Percentiles rank a stretch among this genome's conserved stretches.
phyloP scores from a whole-genome alignment of 2,113 vertebrate species.

The Catharus bicknelli region DNA sequence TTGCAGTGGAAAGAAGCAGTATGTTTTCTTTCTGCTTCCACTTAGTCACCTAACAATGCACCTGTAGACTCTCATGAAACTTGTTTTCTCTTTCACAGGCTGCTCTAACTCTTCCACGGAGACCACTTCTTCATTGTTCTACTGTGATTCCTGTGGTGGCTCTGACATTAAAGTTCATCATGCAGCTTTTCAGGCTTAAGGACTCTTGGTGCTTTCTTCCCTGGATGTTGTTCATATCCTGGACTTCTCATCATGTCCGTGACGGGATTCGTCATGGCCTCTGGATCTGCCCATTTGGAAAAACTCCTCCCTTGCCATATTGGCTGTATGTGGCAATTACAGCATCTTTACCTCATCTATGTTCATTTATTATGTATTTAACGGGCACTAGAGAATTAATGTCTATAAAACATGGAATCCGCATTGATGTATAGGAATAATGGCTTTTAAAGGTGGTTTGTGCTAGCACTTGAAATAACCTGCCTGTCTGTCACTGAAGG shows the following conservation, averaged over 20 bases:
- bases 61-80: neutral
- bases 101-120: constrained; percentile 85
- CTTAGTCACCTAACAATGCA: neutral
- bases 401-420: constrained; percentile 89
- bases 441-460: neutral
- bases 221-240: constrained; percentile 94
- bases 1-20: neutral
- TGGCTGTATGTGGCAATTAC: constrained; percentile 93
- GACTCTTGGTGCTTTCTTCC: constrained; percentile 94
- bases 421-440: constrained; percentile 84
- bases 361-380: constrained; percentile 92
- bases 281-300: constrained; percentile 93
- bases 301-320: constrained; percentile 89
- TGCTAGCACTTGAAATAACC: neutral
- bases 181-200: constrained; percentile 89
- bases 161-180: constrained; percentile 84
- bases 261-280: constrained; percentile 91
- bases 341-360: constrained; percentile 90
- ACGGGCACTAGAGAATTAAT: constrained; percentile 90
- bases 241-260: constrained; percentile 92
- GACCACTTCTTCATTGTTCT: constrained; percentile 93
- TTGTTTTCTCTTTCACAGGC: constrained; percentile 74
- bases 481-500: neutral
- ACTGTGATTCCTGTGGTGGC: constrained; percentile 86
- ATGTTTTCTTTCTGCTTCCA: neutral